A percentile compares a stretch with the other conserved stretches of the same genome.
phyloP scores from a whole-genome alignment of 2,113 vertebrate species.

The Pheucticus melanocephalus region DNA sequence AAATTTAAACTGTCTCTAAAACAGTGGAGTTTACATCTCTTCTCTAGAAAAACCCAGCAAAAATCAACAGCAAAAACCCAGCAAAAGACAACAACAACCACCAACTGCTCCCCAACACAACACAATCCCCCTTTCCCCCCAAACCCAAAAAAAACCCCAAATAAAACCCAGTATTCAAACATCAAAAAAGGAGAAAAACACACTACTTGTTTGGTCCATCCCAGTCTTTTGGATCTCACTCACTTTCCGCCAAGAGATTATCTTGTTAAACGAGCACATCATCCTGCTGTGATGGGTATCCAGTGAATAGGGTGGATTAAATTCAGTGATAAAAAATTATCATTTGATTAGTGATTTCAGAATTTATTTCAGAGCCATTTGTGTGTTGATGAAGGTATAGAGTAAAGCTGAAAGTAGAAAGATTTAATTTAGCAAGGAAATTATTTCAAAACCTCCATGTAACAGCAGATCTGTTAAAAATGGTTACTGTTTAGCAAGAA shows the following conservation, averaged over 20 bases:
- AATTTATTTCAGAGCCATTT: not conserved
- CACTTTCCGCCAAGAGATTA: not conserved
- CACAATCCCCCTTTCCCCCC: too few relatives aligned
- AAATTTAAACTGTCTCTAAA: not conserved
- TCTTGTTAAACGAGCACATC: not conserved
- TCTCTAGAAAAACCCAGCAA: not conserved
- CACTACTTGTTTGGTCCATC: not conserved
- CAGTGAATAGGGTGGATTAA: not conserved
- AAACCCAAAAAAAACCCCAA: not conserved
- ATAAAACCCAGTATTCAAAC: not conserved
- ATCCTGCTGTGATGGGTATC: not conserved
- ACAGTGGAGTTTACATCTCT: not conserved
- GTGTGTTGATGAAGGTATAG: not conserved
- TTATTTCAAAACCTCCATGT: not conserved
- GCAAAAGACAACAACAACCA: not conserved
- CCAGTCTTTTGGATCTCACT: not conserved
- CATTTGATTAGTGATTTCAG: not conserved
- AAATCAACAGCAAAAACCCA: too few relatives aligned
- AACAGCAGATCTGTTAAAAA: not conserved
- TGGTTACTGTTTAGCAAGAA: not conserved
- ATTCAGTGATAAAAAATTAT: not conserved
- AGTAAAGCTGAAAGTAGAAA: not conserved
- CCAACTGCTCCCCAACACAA: accelerated
- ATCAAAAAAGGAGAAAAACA: not conserved
- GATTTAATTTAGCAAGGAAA: not conserved